Base-by-base conservation (phyloP, 2,113 vertebrate species). In the Perca fluviatilis region DNA sequence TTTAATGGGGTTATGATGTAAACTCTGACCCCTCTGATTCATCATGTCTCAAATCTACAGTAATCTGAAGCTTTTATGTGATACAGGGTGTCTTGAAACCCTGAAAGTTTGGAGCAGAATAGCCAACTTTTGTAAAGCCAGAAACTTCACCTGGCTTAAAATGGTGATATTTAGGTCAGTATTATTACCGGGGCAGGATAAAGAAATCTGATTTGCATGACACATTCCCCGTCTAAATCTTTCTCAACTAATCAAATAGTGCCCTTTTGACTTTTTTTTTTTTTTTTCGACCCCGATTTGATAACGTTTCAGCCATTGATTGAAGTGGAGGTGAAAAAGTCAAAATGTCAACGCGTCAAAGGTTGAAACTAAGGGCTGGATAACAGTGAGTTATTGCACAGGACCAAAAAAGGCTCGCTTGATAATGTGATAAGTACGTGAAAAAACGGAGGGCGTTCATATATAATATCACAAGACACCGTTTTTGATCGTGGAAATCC, bases 261-360 rank as follows among this genome's bases (percentile, higher is more conserved):
- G 4, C 47, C 30, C 53, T 1, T 23, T 47, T 81, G 66, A 85
- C 67, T 64, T 54, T 2, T 30, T 77, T 33, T 73, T 25, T 25
- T 40, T 30, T 30, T 33, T 73, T 14, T 61, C 18, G 11, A 65
- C 70, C 14, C 11, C 18, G 3, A 27, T 19, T 4, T 19, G 36
- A 54, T 75, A 30, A 54, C 5, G 3, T 19, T 53, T 46, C 18
- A 14, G 23, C 16, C 15, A 30, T 23, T 40, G 67, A 83, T 63
- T 19, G 57, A 47, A 53, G 12, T 4, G 13, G 36, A 56, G 60
- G 60, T 66, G 47, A 57, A 79, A 72, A 60, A 82, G 70, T 82
- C 65, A 54, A 79, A 33, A 33, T 33, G 30, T 33, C 30, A 33
- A 33, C 51, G 43, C n/a, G 56, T 63, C 74, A 86, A 80, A 88